phyloP scores from a whole-genome alignment of 1,140 invertebrate species.

The Drosophila ananassae region DNA sequence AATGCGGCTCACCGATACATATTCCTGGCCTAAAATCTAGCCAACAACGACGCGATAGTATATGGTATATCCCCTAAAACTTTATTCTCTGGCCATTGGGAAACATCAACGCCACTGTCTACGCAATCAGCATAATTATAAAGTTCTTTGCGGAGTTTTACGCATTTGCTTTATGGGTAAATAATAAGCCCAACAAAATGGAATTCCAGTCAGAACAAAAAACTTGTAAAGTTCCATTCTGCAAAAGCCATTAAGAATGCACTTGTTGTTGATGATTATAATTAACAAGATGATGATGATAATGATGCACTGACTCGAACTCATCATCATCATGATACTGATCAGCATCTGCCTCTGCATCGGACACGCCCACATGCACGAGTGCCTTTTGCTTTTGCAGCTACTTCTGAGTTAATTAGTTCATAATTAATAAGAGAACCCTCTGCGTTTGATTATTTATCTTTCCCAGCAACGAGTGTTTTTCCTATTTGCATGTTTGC shows the following conservation, averaged over 20 bases:
- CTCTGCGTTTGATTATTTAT: constrained; percentile 50
- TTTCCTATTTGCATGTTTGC: constrained; percentile 60
- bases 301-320: constrained; percentile 19
- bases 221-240: constrained; percentile 41
- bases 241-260: constrained; percentile 69
- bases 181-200: constrained; percentile 39
- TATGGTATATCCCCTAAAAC: constrained; percentile 9
- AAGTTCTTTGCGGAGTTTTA: constrained; percentile 61
- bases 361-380: constrained; percentile 69
- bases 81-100: constrained; percentile 6
- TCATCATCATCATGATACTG: constrained; percentile 18
- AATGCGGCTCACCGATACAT: constrained; percentile 52
- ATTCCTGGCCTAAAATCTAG: constrained; percentile 44
- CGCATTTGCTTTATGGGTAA: constrained; percentile 59
- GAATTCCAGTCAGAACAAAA: constrained; percentile 12
- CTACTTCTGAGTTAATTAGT: constrained; percentile 62
- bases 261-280: constrained; percentile 49
- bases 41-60: not conserved
- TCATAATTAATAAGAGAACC: constrained; percentile 65
- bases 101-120: constrained; percentile 48
- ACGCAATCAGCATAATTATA: constrained; percentile 79
- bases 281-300: constrained; percentile 27
- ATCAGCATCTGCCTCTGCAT: constrained; percentile 26
- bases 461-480: constrained; percentile 21
- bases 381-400: constrained; percentile 42